Percentiles rank a stretch among this genome's conserved stretches.
phyloP scores from a whole-genome alignment of 2,797 vertebrate genomes.

The Chloroceryle amazona region DNA sequence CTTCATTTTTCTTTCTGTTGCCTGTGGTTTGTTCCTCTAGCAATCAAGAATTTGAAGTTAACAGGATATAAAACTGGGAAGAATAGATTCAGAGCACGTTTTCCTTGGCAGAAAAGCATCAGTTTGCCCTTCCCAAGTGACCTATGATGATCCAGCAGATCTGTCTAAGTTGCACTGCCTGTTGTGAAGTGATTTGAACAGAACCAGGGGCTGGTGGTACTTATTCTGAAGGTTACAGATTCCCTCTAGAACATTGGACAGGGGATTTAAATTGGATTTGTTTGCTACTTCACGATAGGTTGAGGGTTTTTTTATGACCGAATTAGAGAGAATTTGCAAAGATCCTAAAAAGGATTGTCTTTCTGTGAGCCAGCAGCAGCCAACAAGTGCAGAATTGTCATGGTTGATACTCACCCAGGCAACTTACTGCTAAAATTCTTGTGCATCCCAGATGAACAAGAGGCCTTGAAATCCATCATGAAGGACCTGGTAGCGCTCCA shows the following conservation, averaged over 20 bases:
- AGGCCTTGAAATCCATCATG: conserved; percentile 99
- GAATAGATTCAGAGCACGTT: not conserved
- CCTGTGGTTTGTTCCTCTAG: accelerated
- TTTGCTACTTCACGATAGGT: not conserved
- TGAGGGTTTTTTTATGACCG: not conserved
- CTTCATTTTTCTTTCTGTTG: not conserved
- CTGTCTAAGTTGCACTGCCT: not conserved
- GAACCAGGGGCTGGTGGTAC: not conserved
- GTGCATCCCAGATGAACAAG: conserved; percentile 90
- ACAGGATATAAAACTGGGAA: not conserved
- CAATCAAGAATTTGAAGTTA: not conserved
- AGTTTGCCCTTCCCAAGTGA: not conserved
- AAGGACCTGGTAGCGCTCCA: conserved; percentile 98
- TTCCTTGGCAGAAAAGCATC: not conserved
- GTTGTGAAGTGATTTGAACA: not conserved
- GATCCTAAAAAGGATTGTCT: not conserved
- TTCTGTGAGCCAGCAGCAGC: not conserved
- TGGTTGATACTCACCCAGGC: not conserved
- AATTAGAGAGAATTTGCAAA: not conserved
- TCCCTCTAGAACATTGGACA: not conserved
- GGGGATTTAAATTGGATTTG: not conserved
- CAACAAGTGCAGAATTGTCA: not conserved
- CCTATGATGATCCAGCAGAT: not conserved
- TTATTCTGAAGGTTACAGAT: not conserved
- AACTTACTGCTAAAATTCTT: conserved; percentile 13